Evolutionary conservation across 2,797 vertebrate species (phyloP).

Genomic region (Sciaenops ocellatus): DNA sequence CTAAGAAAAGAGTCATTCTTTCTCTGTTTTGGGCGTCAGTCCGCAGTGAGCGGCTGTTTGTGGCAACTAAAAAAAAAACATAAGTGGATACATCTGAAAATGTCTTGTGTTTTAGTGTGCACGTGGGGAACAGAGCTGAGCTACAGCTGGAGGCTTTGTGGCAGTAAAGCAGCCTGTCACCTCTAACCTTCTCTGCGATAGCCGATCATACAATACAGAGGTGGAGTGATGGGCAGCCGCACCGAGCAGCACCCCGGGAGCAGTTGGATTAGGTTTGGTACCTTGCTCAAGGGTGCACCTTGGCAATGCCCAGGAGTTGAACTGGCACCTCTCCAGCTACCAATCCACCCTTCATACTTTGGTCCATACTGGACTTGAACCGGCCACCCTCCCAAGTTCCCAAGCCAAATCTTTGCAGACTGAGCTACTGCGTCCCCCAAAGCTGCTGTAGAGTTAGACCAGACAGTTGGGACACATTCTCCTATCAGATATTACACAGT

Average conservation of each 20-base stretch:
- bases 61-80: neutral
- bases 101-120: neutral
- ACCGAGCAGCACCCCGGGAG: too few species aligned
- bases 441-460: neutral
- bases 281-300: too few species aligned
- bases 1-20: neutral
- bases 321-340: too few species aligned
- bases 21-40: neutral
- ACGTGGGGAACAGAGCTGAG: neutral
- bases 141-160: neutral
- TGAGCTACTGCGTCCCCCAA: too few species aligned
- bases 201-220: too few species aligned
- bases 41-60: neutral
- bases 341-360: too few species aligned
- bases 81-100: neutral
- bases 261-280: too few species aligned
- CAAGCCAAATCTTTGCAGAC: too few species aligned
- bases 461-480: neutral
- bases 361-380: too few species aligned
- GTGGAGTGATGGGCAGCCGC: too few species aligned
- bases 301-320: too few species aligned
- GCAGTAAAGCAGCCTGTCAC: neutral
- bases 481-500: neutral
- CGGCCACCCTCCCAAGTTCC: too few species aligned
- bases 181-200: neutral